phyloP scores from a whole-genome alignment of 2,113 vertebrate genomes.

The Gopherus flavomarginatus region DNA sequence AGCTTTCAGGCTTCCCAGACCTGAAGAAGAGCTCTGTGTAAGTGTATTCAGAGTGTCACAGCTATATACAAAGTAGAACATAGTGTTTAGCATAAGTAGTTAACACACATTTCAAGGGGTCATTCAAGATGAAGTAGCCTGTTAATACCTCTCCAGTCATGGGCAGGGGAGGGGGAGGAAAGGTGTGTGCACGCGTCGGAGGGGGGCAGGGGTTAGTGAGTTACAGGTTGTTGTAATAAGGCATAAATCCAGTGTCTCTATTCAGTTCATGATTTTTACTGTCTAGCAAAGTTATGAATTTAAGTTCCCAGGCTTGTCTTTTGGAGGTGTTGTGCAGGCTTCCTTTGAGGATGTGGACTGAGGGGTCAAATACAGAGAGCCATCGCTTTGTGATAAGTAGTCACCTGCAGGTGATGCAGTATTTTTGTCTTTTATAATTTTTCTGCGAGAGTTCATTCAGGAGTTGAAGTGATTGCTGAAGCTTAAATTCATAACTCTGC shows the following conservation, averaged over 20 bases:
- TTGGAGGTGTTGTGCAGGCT: not conserved
- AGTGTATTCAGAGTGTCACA: not conserved
- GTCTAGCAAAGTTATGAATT: not conserved
- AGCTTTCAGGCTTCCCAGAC: not conserved
- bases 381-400: not conserved
- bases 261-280: not conserved
- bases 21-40: too few relatives aligned
- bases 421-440: not conserved
- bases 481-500: not conserved
- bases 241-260: not conserved
- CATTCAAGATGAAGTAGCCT: not conserved
- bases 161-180: not conserved
- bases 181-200: not conserved
- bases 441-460: not conserved
- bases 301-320: not conserved
- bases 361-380: not conserved
- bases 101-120: not conserved
- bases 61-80: not conserved
- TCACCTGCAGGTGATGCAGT: not conserved
- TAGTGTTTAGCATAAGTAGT: not conserved
- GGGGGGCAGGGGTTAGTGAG: not conserved
- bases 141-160: not conserved
- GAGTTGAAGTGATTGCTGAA: not conserved
- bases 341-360: not conserved
- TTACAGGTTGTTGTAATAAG: not conserved